Percentiles rank a stretch among this genome's conserved stretches.
phyloP scores from a whole-genome alignment of 2,888 invertebrate genomes.

The Drosophila anomalata region DNA sequence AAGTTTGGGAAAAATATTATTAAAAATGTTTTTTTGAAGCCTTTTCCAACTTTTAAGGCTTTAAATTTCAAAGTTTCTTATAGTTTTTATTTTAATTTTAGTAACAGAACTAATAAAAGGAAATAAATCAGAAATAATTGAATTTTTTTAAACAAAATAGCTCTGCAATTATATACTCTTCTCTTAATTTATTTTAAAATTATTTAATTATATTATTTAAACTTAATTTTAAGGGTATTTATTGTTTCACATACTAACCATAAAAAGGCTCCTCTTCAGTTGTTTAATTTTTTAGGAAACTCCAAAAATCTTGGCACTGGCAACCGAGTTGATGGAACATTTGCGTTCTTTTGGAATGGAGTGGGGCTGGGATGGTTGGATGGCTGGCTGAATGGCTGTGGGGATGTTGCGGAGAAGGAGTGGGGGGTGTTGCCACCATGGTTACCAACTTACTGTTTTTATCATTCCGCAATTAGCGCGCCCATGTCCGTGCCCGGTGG shows the following conservation, averaged over 20 bases:
- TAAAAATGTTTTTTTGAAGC: background rate
- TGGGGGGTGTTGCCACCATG: slow-evolving; percentile 40
- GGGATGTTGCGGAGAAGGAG: slow-evolving; percentile 7
- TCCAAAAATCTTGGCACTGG: slow-evolving; percentile 64
- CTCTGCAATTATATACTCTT: too few relatives aligned
- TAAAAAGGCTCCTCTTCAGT: background rate
- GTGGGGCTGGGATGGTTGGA: background rate
- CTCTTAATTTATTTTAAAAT: too few relatives aligned
- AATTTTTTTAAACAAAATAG: too few relatives aligned
- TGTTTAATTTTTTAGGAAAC: slow-evolving; percentile 13
- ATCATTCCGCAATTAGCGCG: slow-evolving; percentile 77
- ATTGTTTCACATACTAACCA: background rate
- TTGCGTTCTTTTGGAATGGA: slow-evolving; percentile 41
- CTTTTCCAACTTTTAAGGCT: too few relatives aligned
- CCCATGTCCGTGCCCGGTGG: slow-evolving; percentile 69
- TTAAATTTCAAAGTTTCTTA: too few relatives aligned
- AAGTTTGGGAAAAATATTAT: background rate
- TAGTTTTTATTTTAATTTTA: too few relatives aligned
- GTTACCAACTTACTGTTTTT: slow-evolving; percentile 49
- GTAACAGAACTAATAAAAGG: too few relatives aligned
- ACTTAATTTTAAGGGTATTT: slow-evolving; percentile 5
- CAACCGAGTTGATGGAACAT: slow-evolving; percentile 32
- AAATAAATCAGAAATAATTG: too few relatives aligned
- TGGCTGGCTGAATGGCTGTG: background rate
- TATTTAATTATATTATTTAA: background rate